Percentiles rank a stretch among this genome's conserved stretches.
Evolutionary conservation across 2,888 invertebrate genomes (phyloP).

Genomic region (Nipponacmea schrenckii): DNA sequence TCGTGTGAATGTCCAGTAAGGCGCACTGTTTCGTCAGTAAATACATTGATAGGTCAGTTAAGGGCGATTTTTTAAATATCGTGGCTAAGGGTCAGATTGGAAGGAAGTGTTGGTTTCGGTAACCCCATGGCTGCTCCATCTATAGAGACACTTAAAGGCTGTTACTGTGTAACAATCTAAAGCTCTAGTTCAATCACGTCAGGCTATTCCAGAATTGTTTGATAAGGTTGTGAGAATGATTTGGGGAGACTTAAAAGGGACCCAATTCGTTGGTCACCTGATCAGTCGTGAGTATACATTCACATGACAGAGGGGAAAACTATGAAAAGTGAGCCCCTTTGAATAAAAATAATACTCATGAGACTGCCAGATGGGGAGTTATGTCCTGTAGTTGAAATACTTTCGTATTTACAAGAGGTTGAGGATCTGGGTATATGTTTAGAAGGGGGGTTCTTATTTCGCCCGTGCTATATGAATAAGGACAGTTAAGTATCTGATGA

Average conservation of each 20-base stretch:
- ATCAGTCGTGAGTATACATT: neutral
- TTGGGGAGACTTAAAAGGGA: neutral
- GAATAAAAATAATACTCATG: neutral
- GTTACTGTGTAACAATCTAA: neutral
- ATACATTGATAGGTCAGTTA: too few relatives aligned
- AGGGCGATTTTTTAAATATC: neutral
- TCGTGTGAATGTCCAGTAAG: too few relatives aligned
- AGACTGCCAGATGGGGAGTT: neutral
- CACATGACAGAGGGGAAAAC: neutral
- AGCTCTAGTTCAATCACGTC: neutral
- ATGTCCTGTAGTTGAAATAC: neutral
- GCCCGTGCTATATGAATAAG: too few relatives aligned
- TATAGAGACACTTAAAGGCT: neutral
- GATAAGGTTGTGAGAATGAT: neutral
- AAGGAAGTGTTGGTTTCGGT: neutral
- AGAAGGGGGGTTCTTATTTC: too few relatives aligned
- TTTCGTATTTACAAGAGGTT: neutral
- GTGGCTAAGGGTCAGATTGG: neutral
- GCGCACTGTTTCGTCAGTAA: too few relatives aligned
- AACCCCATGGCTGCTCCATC: neutral
- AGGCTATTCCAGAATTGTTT: neutral
- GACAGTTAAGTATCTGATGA: too few relatives aligned
- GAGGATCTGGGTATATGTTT: too few relatives aligned
- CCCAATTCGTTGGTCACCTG: neutral
- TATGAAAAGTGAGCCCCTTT: neutral